Percentiles rank a stretch among this genome's conserved stretches.
These are phyloP conservation scores for Semotilus atromaculatus DNA, from an alignment of 2,797 vertebrate species.

Conservation along the genomic window DNA sequence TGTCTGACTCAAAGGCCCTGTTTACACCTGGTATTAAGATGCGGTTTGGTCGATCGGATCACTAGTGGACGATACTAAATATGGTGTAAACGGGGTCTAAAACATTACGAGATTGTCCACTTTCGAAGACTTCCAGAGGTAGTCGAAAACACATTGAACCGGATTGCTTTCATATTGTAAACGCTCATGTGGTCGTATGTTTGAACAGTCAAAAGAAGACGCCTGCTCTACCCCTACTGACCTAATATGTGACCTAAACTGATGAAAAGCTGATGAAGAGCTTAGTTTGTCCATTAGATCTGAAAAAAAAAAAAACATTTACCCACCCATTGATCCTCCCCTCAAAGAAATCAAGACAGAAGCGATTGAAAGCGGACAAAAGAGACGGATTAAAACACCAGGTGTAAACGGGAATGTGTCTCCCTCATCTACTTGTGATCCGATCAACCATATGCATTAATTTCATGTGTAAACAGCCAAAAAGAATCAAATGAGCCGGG, in stretches of 20 bases:
- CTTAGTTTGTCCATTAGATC: too few species aligned
- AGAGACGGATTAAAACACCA: neutral
- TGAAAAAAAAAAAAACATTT: too few species aligned
- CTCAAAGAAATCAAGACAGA: too few species aligned
- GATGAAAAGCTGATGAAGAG: too few species aligned
- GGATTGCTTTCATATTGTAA: too few species aligned
- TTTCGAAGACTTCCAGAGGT: neutral
- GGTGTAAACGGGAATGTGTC: too few species aligned
- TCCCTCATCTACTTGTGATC: too few species aligned
- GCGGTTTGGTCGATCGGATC: neutral
- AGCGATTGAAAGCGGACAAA: neutral
- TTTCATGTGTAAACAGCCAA: neutral
- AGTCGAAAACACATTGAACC: neutral
- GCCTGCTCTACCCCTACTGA: neutral
- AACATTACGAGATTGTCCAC: neutral
- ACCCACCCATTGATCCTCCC: too few species aligned
- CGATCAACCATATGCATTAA: too few species aligned
- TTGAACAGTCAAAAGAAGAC: neutral
- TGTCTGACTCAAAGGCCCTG: neutral
- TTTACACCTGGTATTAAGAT: neutral
- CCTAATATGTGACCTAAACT: neutral
- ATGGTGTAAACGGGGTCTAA: neutral
- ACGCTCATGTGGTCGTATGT: neutral
- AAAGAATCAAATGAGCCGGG: neutral
- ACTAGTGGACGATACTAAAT: neutral